A percentile compares a stretch with the other conserved stretches of the same genome.
phyloP scores from a whole-genome alignment of 2,888 invertebrate species.

The Pyrrhosoma nymphula region DNA sequence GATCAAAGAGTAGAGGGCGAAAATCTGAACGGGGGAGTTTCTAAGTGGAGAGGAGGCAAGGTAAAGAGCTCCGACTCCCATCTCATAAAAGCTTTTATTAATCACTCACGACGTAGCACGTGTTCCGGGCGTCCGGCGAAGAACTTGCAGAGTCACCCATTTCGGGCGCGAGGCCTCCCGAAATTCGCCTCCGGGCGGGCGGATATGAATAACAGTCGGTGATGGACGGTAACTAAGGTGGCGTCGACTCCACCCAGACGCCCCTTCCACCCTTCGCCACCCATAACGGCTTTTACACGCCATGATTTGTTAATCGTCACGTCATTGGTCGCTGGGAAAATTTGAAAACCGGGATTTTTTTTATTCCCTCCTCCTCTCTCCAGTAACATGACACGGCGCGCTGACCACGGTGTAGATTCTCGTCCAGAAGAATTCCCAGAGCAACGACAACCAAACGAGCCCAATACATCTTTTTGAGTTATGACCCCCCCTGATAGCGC shows the following conservation, averaged over 20 bases:
- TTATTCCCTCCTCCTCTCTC: not conserved
- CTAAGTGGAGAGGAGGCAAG: not conserved
- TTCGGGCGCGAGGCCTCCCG: not conserved
- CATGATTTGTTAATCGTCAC: constrained; percentile 22
- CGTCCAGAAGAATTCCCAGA: not conserved
- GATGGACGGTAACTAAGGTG: constrained; percentile 21
- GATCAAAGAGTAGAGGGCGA: not conserved
- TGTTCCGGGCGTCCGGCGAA: constrained; percentile 34
- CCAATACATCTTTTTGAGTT: constrained; percentile 20
- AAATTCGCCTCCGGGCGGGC: not conserved
- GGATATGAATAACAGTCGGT: constrained; percentile 14
- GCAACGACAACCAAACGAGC: not conserved
- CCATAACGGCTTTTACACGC: not conserved
- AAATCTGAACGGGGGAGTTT: not conserved
- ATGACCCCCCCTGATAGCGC: not conserved
- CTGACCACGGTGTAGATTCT: not conserved
- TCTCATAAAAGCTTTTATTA: constrained; percentile 39
- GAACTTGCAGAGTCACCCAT: constrained; percentile 36
- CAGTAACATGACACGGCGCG: not conserved
- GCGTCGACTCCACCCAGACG: not conserved
- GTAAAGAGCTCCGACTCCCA: not conserved
- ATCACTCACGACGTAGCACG: constrained; percentile 23
- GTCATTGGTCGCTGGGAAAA: constrained; percentile 8
- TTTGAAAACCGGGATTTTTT: not conserved
- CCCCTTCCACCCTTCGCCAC: not conserved